Percentiles rank a stretch among this genome's conserved stretches.
Conservation (phyloP, 2,888 invertebrate species). For the Acleris literana region DNA sequence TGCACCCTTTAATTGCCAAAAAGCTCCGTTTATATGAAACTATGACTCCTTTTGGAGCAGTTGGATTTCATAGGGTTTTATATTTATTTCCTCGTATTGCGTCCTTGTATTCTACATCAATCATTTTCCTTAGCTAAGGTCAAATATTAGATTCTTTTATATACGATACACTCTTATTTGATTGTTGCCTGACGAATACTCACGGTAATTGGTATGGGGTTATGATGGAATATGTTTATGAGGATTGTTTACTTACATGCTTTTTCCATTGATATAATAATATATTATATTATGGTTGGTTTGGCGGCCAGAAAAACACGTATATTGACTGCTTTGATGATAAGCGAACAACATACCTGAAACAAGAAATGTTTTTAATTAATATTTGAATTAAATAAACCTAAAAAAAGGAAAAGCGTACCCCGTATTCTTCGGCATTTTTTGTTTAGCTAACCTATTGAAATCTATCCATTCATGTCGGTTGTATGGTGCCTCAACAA, state of each 20-base stretch:
- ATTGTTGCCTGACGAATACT: slow-evolving; percentile 29
- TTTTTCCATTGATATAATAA: neutral
- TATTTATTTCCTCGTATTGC: slow-evolving; percentile 26
- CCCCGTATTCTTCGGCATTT: too few species aligned
- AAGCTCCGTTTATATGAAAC: neutral
- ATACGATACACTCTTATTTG: slow-evolving; percentile 25
- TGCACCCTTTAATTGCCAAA: slow-evolving; percentile 5
- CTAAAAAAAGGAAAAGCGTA: too few species aligned
- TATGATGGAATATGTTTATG: slow-evolving; percentile 6
- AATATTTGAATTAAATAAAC: too few species aligned
- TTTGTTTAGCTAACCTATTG: too few species aligned
- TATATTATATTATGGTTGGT: too few species aligned
- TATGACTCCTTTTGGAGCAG: slow-evolving; percentile 9
- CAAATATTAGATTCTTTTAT: slow-evolving; percentile 34
- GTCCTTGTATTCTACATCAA: slow-evolving; percentile 28
- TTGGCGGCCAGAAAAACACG: too few species aligned
- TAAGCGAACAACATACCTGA: too few species aligned
- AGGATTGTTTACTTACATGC: neutral
- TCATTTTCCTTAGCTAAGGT: slow-evolving; percentile 26
- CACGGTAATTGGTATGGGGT: slow-evolving; percentile 1
- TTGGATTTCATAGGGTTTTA: slow-evolving; percentile 12
- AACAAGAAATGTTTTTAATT: too few species aligned
- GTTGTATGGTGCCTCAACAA: too few species aligned
- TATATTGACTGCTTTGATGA: too few species aligned
- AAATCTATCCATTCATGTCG: too few species aligned